phyloP scores from a whole-genome alignment of 2,797 vertebrate genomes.

The Limnodromus scolopaceus region DNA sequence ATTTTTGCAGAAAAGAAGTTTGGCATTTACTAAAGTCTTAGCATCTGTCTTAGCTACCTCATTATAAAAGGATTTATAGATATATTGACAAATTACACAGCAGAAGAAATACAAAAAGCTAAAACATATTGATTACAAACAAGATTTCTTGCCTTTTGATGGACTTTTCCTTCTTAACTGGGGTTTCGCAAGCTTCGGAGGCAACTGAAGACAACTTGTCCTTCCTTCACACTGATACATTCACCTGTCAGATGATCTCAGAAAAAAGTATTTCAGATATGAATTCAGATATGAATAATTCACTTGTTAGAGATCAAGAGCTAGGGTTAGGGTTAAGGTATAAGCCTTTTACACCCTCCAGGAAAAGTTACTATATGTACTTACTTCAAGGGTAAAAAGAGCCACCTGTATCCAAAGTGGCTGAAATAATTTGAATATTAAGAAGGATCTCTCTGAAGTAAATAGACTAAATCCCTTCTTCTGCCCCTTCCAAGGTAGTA shows the following conservation, averaged over 20 bases:
- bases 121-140: not conserved
- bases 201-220: not conserved
- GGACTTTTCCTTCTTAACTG: not conserved
- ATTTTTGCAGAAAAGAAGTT: not conserved
- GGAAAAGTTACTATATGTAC: not conserved
- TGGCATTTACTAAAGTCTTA: not conserved
- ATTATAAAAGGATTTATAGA: not conserved
- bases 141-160: not conserved
- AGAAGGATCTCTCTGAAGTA: not conserved
- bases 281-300: not conserved
- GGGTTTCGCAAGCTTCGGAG: not conserved
- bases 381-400: not conserved
- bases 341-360: too few relatives aligned
- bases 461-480: not conserved
- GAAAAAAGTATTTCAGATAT: not conserved
- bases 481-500: not conserved
- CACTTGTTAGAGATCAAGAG: not conserved
- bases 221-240: not conserved
- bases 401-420: not conserved
- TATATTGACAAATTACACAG: not conserved
- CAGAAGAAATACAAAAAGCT: not conserved
- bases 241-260: not conserved
- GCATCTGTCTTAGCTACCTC: not conserved
- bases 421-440: not conserved
- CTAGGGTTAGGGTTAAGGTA: not conserved